phyloP scores from a whole-genome alignment of 2,113 vertebrate species.

The Halcyon malimbica region DNA sequence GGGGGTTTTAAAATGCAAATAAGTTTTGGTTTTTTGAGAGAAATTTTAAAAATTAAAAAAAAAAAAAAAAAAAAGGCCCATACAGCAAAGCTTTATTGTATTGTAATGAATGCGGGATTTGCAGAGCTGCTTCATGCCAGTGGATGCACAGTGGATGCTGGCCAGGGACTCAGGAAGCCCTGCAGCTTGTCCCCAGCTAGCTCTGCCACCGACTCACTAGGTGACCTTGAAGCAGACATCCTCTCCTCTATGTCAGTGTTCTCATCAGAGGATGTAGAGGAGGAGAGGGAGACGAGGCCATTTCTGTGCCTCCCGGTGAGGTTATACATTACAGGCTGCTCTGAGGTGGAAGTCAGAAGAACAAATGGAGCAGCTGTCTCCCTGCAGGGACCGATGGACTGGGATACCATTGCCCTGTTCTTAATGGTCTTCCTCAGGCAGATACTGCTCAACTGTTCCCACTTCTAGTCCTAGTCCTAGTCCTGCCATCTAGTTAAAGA shows the following conservation, averaged over 20 bases:
- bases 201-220: not conserved
- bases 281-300: not conserved
- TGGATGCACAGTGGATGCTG: not conserved
- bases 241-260: not conserved
- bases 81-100: slow-evolving; percentile 25
- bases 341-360: not conserved
- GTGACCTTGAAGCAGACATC: not conserved
- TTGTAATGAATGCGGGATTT: not conserved
- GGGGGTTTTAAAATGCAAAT: slow-evolving; percentile 61
- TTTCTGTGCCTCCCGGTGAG: not conserved
- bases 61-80: not conserved
- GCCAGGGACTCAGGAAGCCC: not conserved
- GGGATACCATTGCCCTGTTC: not conserved
- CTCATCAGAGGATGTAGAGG: not conserved
- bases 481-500: not conserved
- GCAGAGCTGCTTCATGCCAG: not conserved
- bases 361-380: not conserved
- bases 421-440: not conserved
- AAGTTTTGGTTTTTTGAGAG: slow-evolving; percentile 9
- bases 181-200: not conserved
- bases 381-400: not conserved
- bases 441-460: not conserved
- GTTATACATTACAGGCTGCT: not conserved
- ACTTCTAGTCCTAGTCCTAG: not conserved
- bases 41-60: not conserved